Evolutionary conservation across 2,113 vertebrate genomes (phyloP).

Genomic region (Neopipo cinnamomea): DNA sequence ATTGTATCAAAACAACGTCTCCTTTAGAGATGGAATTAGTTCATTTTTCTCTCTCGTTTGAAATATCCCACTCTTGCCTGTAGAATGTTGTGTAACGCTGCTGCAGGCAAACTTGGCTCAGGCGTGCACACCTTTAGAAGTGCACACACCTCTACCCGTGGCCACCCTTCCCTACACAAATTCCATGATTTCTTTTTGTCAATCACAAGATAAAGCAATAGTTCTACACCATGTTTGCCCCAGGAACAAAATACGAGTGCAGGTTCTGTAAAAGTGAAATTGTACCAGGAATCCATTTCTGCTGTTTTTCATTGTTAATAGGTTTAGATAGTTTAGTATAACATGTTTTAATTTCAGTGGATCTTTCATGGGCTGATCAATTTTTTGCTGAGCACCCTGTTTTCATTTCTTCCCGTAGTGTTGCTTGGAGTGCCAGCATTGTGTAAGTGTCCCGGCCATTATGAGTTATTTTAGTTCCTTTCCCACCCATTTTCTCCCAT

Average conservation of each 20-base stretch:
- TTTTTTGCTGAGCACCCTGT: background rate
- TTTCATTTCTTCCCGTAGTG: background rate
- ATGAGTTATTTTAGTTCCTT: no score
- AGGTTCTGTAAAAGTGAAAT: background rate
- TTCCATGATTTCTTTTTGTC: background rate
- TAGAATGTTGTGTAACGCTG: background rate
- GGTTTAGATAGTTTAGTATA: no score
- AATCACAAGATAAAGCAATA: no score
- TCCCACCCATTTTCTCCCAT: accelerated
- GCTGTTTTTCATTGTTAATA: background rate
- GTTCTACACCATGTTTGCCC: accelerated
- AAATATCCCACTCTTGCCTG: background rate
- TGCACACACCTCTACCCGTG: accelerated
- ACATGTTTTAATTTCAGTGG: background rate
- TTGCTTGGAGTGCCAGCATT: background rate
- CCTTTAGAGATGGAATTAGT: background rate
- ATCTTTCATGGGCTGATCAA: accelerated
- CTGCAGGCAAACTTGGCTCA: background rate
- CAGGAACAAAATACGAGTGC: background rate
- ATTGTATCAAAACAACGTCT: accelerated
- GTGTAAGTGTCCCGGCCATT: no score
- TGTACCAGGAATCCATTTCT: accelerated
- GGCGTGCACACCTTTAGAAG: background rate
- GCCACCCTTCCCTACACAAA: background rate
- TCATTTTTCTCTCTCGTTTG: background rate